phyloP scores from a whole-genome alignment of 2,888 invertebrate genomes.

The Stenodema calcarata region DNA sequence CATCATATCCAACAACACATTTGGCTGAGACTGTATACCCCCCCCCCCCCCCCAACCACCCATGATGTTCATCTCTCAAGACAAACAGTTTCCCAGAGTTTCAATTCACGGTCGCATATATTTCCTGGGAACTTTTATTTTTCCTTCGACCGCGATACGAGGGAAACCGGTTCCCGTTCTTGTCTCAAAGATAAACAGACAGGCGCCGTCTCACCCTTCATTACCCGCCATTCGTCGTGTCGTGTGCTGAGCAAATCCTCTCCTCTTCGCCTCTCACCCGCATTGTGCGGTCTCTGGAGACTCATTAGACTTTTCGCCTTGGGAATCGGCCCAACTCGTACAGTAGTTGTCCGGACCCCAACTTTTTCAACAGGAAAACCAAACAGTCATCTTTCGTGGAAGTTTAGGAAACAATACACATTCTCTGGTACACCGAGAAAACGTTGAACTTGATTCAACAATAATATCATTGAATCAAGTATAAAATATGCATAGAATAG shows the following conservation, averaged over 20 bases:
- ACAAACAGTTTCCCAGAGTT: neutral
- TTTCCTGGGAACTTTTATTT: neutral
- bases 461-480: too few relatives aligned
- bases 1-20: too few relatives aligned
- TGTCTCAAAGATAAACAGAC: neutral
- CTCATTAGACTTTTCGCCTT: neutral
- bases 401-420: neutral
- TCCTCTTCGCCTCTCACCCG: too few relatives aligned
- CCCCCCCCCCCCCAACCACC: too few relatives aligned
- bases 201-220: neutral
- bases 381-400: neutral
- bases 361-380: neutral
- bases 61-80: neutral
- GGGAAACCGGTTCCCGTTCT: neutral
- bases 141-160: neutral
- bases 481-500: too few relatives aligned
- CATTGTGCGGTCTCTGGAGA: neutral
- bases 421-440: too few relatives aligned
- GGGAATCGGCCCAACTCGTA: neutral
- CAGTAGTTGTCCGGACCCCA: neutral
- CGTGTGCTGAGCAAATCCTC: neutral
- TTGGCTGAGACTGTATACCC: too few relatives aligned
- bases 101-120: neutral
- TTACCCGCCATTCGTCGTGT: neutral
- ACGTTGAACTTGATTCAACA: too few relatives aligned